phyloP scores from a whole-genome alignment of 1,140 invertebrate genomes.

The Batillaria attramentaria region DNA sequence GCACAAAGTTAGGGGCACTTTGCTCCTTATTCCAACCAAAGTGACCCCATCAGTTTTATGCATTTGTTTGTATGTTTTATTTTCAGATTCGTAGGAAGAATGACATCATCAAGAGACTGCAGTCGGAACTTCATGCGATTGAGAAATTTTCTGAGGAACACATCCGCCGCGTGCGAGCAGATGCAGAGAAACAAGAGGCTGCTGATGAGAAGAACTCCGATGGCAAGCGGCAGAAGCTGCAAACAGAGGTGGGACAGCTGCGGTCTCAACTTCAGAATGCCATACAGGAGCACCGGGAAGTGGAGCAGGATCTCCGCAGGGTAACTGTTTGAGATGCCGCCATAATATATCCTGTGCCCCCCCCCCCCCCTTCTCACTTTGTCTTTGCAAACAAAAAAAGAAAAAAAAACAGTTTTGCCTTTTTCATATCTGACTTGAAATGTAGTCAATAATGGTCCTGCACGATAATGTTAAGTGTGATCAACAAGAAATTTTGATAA shows the following conservation, averaged over 20 bases:
- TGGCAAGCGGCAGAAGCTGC: slow-evolving; percentile 64
- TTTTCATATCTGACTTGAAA: neutral
- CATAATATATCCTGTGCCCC: neutral
- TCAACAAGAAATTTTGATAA: too few relatives aligned
- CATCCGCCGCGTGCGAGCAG: slow-evolving; percentile 62
- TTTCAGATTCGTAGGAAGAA: slow-evolving; percentile 69
- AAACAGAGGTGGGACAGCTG: slow-evolving; percentile 61
- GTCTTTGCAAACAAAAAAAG: neutral
- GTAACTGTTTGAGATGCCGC: slow-evolving; percentile 52
- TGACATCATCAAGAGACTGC: slow-evolving; percentile 66
- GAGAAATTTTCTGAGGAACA: slow-evolving; percentile 70
- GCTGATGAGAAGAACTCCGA: slow-evolving; percentile 70
- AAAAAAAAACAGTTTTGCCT: slow-evolving; percentile 8
- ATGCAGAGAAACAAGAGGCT: slow-evolving; percentile 68
- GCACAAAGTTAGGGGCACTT: too few relatives aligned
- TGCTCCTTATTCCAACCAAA: too few relatives aligned
- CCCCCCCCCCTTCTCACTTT: neutral
- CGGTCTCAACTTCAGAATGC: slow-evolving; percentile 63
- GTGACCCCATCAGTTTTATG: too few relatives aligned
- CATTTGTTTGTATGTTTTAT: slow-evolving; percentile 14
- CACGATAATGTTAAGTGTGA: too few relatives aligned
- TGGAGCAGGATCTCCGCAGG: slow-evolving; percentile 66
- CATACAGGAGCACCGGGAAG: slow-evolving; percentile 66
- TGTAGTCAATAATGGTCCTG: neutral
- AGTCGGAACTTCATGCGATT: slow-evolving; percentile 68